A percentile compares a stretch with the other conserved stretches of the same genome.
Evolutionary conservation across 2,888 invertebrate species (phyloP).

Genomic region (Gymnosoma rotundatum): DNA sequence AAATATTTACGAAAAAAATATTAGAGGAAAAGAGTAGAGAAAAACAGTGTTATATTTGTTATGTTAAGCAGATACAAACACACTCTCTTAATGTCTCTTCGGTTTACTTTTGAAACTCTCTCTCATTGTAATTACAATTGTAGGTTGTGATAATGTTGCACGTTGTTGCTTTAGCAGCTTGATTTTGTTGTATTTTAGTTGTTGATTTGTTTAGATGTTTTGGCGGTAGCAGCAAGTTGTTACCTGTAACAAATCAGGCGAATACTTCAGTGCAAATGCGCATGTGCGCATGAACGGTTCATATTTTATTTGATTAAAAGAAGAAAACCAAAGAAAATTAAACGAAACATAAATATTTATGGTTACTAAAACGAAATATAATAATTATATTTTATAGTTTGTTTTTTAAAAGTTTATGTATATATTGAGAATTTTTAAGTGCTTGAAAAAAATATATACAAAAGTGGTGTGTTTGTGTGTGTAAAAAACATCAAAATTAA

Average conservation of each 20-base stretch:
- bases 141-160: conserved; percentile 46
- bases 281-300: conserved; percentile 68
- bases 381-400: neutral
- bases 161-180: conserved; percentile 21
- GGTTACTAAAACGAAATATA: neutral
- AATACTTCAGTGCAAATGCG: conserved; percentile 67
- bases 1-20: neutral
- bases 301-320: conserved; percentile 22
- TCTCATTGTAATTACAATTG: neutral
- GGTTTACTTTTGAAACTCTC: too few species aligned
- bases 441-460: conserved; percentile 1
- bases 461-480: neutral
- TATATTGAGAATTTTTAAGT: neutral
- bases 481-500: neutral
- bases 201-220: conserved; percentile 36
- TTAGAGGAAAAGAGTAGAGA: conserved; percentile 23
- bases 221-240: conserved; percentile 48
- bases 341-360: neutral
- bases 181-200: conserved; percentile 43
- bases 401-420: neutral
- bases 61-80: neutral
- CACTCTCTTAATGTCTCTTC: conserved; percentile 3
- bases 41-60: neutral
- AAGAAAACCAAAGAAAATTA: conserved; percentile 7
- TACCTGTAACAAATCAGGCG: conserved; percentile 66